These are phyloP conservation scores for Grammomys dolichurus DNA, from an alignment of 2,113 vertebrate genomes.

Conservation along the genomic window DNA sequence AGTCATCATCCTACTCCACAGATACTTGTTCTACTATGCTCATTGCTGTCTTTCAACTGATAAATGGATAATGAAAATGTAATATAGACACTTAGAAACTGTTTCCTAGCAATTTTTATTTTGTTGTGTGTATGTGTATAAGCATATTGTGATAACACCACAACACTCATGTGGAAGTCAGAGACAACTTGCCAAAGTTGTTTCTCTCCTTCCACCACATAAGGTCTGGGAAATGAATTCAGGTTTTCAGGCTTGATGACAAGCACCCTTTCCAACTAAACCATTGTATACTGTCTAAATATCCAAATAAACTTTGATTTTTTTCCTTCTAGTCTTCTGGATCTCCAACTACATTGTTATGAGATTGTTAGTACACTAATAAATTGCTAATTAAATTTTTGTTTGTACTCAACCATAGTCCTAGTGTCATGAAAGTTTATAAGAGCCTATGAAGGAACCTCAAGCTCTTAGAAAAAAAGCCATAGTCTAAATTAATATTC, in stretches of 20 bases:
- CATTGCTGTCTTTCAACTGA: neutral
- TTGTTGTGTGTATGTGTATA: neutral
- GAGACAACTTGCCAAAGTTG: neutral
- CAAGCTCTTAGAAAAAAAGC: neutral
- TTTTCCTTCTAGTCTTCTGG: neutral
- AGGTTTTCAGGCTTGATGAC: neutral
- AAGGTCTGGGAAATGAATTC: neutral
- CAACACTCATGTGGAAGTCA: neutral
- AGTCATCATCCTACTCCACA: neutral
- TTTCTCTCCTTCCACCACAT: neutral
- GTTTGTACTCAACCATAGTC: neutral
- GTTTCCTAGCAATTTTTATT: neutral
- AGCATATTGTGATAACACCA: neutral
- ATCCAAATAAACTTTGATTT: neutral
- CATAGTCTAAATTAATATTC: neutral
- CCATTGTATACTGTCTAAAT: neutral
- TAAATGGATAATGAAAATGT: neutral
- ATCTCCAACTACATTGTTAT: neutral
- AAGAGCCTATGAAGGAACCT: neutral
- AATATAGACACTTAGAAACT: neutral
- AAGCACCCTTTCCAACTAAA: neutral
- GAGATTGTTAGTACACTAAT: neutral
- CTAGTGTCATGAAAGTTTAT: neutral
- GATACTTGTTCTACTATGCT: neutral
- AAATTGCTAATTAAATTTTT: neutral